A percentile compares a stretch with the other conserved stretches of the same genome.
Conservation (phyloP, 37 sponge, comb jelly and placozoan genomes). For the Beroe ovata region DNA sequence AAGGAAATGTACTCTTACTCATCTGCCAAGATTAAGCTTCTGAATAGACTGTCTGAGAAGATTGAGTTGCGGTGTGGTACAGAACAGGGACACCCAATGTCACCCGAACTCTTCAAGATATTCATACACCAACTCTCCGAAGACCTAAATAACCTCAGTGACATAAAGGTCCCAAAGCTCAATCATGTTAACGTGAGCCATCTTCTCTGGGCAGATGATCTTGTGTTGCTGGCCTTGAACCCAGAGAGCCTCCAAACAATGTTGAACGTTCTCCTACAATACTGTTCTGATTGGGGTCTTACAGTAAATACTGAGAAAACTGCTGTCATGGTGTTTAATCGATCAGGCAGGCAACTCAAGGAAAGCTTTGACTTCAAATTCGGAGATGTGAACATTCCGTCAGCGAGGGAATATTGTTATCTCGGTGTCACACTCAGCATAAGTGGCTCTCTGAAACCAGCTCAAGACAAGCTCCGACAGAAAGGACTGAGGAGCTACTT, state of each 20-base stretch:
- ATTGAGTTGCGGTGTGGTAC: background rate
- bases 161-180: background rate
- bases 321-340: conserved; percentile 14
- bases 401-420: background rate
- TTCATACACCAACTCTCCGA: background rate
- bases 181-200: background rate
- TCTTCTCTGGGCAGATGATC: conserved; percentile 30
- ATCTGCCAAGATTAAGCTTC: conserved; percentile 7
- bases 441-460: background rate
- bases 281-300: conserved; percentile 25
- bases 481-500: background rate
- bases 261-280: too few species aligned
- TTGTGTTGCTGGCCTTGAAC: background rate
- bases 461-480: background rate
- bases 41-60: background rate
- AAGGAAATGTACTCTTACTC: background rate
- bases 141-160: background rate
- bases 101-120: background rate
- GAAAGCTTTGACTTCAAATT: background rate
- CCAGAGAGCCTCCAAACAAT: background rate
- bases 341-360: background rate
- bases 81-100: conserved; percentile 34
- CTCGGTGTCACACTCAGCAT: background rate
- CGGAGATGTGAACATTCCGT: background rate
- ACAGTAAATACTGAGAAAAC: background rate